These are phyloP conservation scores for Zapornia atra DNA, from an alignment of 2,113 vertebrate genomes.

Conservation along the genomic window DNA sequence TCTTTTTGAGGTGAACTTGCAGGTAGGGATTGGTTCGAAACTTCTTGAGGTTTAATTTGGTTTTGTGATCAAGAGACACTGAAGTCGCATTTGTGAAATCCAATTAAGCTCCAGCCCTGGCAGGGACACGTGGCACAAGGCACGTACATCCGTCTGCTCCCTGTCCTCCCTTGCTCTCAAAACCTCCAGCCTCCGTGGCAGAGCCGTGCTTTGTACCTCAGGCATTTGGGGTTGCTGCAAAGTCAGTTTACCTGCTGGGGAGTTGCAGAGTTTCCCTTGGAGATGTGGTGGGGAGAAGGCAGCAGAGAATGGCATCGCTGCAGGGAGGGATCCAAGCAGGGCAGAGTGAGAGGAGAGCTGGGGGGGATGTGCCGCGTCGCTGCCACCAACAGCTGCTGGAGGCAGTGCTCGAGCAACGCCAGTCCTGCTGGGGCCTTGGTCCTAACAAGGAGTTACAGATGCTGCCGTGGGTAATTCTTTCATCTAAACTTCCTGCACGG, in stretches of 20 bases:
- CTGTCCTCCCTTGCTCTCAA: not conserved
- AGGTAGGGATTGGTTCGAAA: not conserved
- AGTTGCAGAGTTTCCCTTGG: not conserved
- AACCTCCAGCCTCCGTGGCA: not conserved
- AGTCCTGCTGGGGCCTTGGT: not conserved
- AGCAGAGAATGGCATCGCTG: not conserved
- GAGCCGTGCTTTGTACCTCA: not conserved
- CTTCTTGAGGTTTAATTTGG: not conserved
- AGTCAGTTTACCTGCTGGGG: not conserved
- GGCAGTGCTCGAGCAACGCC: not conserved
- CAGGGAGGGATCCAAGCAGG: accelerated
- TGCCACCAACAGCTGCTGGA: accelerated
- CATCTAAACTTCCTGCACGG: not conserved
- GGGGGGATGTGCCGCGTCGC: not conserved
- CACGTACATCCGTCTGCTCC: not conserved
- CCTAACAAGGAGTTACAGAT: not conserved
- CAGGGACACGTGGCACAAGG: not conserved
- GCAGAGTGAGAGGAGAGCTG: not conserved
- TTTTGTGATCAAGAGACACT: conserved; percentile 11
- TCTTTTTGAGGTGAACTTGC: not conserved
- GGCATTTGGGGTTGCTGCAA: not conserved
- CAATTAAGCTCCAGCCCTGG: conserved; percentile 8
- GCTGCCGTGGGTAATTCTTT: not conserved
- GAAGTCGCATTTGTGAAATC: conserved; percentile 44
- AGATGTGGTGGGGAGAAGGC: not conserved